Conservation (phyloP, 2,113 vertebrate species). For the Amphiprion percula region DNA sequence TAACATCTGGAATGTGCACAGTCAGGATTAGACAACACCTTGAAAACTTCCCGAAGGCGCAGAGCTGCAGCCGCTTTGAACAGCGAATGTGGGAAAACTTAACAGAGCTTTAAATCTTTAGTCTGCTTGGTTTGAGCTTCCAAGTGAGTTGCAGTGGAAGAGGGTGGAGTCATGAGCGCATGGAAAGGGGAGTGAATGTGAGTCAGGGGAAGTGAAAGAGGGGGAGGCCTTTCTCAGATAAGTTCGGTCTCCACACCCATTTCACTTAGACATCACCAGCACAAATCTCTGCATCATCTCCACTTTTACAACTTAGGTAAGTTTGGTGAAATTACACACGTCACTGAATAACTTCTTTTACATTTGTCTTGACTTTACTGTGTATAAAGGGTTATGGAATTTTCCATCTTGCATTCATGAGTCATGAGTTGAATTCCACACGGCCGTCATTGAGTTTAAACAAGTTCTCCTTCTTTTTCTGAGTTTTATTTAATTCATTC, state of each 20-base stretch:
- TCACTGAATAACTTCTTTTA: neutral
- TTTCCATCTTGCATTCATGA: slow-evolving; percentile 1
- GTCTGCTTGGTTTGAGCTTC: neutral
- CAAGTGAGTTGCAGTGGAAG: slow-evolving; percentile 6
- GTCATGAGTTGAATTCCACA: neutral
- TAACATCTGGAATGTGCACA: neutral
- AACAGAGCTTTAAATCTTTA: neutral
- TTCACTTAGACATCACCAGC: slow-evolving; percentile 40
- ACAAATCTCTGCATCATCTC: slow-evolving; percentile 62
- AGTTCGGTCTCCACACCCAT: slow-evolving; percentile 79
- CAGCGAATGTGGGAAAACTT: slow-evolving; percentile 1
- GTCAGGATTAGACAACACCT: neutral
- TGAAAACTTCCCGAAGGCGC: neutral
- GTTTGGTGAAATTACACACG: slow-evolving; percentile 3
- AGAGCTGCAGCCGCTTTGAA: neutral
- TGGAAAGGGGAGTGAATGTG: slow-evolving; percentile 37
- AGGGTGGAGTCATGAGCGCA: slow-evolving; percentile 62
- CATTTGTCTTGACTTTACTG: neutral
- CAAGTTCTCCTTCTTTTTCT: neutral
- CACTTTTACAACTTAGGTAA: slow-evolving; percentile 70
- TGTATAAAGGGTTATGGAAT: neutral
- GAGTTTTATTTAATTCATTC: neutral
- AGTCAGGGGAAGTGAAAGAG: slow-evolving; percentile 34
- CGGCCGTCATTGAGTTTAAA: neutral
- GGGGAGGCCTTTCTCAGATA: slow-evolving; percentile 34